Conservation (phyloP, 2,888 invertebrate genomes). For the Tineola bisselliella region DNA sequence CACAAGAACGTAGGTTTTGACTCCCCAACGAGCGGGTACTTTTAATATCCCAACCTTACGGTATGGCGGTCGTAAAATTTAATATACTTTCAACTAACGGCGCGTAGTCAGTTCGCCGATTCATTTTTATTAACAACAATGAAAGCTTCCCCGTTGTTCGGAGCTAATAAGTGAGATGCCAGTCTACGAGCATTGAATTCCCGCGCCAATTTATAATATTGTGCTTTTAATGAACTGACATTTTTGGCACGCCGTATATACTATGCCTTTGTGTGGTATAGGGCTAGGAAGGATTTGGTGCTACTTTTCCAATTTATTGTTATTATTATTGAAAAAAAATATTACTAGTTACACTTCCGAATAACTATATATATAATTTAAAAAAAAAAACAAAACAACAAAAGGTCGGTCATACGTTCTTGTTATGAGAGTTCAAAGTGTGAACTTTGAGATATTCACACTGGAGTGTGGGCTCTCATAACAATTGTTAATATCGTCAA, state of each 20-base stretch:
- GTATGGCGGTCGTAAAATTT: not conserved
- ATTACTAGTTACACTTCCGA: too few species aligned
- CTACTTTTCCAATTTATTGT: too few species aligned
- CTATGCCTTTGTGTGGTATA: not conserved
- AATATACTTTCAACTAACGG: not conserved
- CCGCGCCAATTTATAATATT: not conserved
- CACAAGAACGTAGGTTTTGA: not conserved
- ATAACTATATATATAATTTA: too few species aligned
- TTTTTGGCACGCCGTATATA: not conserved
- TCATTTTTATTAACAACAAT: conserved; percentile 6
- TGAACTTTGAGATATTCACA: too few species aligned
- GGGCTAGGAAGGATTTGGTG: not conserved
- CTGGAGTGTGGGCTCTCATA: too few species aligned
- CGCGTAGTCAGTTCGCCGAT: not conserved
- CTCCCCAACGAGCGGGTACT: not conserved
- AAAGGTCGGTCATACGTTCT: too few species aligned
- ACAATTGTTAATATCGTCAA: too few species aligned
- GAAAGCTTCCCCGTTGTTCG: not conserved
- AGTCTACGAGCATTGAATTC: conserved; percentile 1
- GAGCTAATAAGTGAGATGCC: conserved; percentile 1
- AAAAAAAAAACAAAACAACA: too few species aligned
- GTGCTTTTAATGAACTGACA: not conserved
- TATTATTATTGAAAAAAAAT: too few species aligned
- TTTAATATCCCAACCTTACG: not conserved
- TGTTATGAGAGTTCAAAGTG: too few species aligned